Evolutionary conservation across 2,888 invertebrate species (phyloP).

Genomic region (Diadegma fenestrale): DNA sequence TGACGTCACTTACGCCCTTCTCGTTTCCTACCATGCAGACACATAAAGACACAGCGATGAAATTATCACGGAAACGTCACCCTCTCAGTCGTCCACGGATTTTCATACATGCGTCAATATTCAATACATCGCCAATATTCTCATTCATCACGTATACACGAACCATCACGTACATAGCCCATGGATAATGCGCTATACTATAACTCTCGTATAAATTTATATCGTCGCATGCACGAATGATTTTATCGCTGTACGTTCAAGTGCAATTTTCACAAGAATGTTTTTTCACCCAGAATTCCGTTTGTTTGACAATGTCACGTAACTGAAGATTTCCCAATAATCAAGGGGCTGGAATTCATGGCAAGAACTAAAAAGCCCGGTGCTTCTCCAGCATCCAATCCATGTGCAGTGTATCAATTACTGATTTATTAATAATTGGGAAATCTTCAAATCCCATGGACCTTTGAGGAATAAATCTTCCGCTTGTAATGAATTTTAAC

Average conservation of each 20-base stretch:
- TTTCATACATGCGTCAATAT: conserved; percentile 20
- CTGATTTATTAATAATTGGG: no score
- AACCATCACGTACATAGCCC: conserved; percentile 43
- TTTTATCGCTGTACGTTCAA: conserved; percentile 3
- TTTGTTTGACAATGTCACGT: neutral
- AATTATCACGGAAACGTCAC: conserved; percentile 38
- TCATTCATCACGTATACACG: conserved; percentile 35
- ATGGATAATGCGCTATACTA: conserved; percentile 43
- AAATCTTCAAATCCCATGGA: no score
- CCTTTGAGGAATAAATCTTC: no score
- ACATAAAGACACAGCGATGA: neutral
- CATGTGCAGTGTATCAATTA: no score
- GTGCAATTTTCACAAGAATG: neutral
- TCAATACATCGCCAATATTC: conserved; percentile 24
- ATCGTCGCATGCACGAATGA: conserved; percentile 9
- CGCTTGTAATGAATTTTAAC: no score
- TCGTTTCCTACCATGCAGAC: neutral
- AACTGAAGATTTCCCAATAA: neutral
- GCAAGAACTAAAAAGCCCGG: no score
- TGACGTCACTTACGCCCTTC: neutral
- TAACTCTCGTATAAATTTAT: conserved; percentile 45
- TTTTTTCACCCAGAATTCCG: neutral
- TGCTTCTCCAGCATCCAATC: no score
- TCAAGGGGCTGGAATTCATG: no score
- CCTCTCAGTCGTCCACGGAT: neutral